Conservation (phyloP, 2,113 vertebrate species). For the Sinocyclocheilus maitianheensis region DNA sequence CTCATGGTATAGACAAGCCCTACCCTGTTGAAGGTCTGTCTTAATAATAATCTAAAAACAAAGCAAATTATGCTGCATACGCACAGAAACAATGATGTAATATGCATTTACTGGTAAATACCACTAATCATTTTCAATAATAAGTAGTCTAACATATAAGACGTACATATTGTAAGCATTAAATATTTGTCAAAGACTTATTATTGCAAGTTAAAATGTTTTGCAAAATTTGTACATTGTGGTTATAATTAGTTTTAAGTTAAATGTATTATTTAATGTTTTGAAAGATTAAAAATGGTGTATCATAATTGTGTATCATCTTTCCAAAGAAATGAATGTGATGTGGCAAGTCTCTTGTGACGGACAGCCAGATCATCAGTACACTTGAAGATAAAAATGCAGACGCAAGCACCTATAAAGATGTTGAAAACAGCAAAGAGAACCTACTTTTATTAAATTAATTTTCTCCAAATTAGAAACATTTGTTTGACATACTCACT, state of each 20-base stretch:
- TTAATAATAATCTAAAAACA: neutral
- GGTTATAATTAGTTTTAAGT: neutral
- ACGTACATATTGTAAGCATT: neutral
- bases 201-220: neutral
- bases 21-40: neutral
- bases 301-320: neutral
- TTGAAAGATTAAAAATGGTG: neutral
- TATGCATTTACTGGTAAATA: neutral
- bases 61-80: neutral
- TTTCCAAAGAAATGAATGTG: neutral
- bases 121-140: neutral
- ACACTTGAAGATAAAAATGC: slow-evolving; percentile 47
- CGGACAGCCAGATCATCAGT: neutral
- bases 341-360: too few relatives aligned
- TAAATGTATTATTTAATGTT: neutral
- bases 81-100: neutral
- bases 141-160: too few relatives aligned
- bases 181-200: neutral
- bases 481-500: slow-evolving; percentile 41
- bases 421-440: slow-evolving; percentile 15
- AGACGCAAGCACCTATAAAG: slow-evolving; percentile 39
- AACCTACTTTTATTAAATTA: slow-evolving; percentile 34
- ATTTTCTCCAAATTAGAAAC: slow-evolving; percentile 63
- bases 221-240: neutral
- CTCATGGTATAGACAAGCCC: slow-evolving; percentile 22